Base-by-base conservation (phyloP, 2,113 vertebrate genomes). In the Cyanocitta stelleri region DNA sequence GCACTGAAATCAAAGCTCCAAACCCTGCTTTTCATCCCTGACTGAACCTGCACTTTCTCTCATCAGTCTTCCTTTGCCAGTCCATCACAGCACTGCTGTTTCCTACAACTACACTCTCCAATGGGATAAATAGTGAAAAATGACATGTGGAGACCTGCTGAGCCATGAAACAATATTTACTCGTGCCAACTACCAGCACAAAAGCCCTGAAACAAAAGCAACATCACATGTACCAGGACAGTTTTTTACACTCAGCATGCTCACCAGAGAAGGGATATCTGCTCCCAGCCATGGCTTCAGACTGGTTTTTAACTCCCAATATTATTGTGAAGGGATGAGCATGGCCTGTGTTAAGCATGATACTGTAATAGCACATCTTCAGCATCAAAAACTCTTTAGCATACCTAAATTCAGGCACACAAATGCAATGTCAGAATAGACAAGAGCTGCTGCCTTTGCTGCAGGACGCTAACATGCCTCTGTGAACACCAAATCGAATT, bases 181-280 rank as follows among this genome's bases (percentile, higher is more conserved):
- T 66, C 0, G 0, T 90, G 95, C 88, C 82, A 93, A 15, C 58
- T 35, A 44, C 26, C 62, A 87, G 77, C 73, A 93, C 44, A 89
- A 84, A 87, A 90, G 54, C 56, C 26, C 82, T 75, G 56, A 82
- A 75, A 96, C 51, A 91, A 88, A 95, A 95, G 68, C 68, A 89
- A 33, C 52, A 72, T 44, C 71, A 44, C 52, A 33, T 27, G 43
- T n/a, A 81, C 43, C 43, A 67, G 33, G 46, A 27, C 13, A 86
- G 72, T 67, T 88, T 93, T 73, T 73, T 23, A 76, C 49, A 41
- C 64, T 37, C 67, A 43, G 67, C 22, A 52, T 29, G 48, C 43
- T 23, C 51, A 62, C 23, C 44, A 77, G 33, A 81, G 66, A 39
- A 67, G 46, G 55, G 89, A 8, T 64, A 88, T 74, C 33, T 73